Evolutionary conservation across 2,113 vertebrate genomes (phyloP).

Genomic region (Salvelinus alpinus): DNA sequence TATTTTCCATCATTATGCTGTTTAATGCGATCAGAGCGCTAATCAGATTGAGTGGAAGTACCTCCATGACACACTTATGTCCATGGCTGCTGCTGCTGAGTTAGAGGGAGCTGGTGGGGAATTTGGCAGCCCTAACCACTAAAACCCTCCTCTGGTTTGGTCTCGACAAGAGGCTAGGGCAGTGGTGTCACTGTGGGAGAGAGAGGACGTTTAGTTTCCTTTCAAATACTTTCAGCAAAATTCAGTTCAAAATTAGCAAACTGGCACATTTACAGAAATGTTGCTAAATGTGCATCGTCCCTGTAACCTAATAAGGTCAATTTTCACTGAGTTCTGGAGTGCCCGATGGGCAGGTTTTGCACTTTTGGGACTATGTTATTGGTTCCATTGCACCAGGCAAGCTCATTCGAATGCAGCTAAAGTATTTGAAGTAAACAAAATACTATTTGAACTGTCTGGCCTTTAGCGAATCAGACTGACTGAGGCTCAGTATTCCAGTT

Average conservation of each 20-base stretch:
- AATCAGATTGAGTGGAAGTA: conserved; percentile 82
- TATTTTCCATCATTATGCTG: conserved; percentile 77
- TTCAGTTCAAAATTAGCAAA: too few relatives aligned
- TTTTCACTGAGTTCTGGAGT: too few relatives aligned
- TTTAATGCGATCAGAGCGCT: conserved; percentile 82
- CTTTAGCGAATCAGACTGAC: not conserved
- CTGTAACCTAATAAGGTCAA: too few relatives aligned
- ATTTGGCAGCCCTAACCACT: conserved; percentile 44
- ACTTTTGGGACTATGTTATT: too few relatives aligned
- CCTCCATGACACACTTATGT: conserved; percentile 73
- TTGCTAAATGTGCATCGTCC: too few relatives aligned
- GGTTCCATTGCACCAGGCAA: too few relatives aligned
- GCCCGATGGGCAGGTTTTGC: too few relatives aligned
- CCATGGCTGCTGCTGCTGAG: conserved; percentile 37
- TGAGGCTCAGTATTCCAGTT: not conserved
- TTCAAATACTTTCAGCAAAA: too few relatives aligned
- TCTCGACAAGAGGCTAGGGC: not conserved
- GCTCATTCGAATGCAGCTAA: too few relatives aligned
- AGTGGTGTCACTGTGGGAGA: conserved; percentile 1
- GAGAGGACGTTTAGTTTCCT: not conserved
- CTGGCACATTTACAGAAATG: too few relatives aligned
- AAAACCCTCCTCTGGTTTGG: conserved; percentile 9
- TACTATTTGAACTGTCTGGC: too few relatives aligned
- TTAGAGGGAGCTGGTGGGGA: conserved; percentile 32
- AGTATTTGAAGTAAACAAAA: too few relatives aligned